Conservation (phyloP, 1,140 invertebrate genomes). For the Hormaphis cornu region DNA sequence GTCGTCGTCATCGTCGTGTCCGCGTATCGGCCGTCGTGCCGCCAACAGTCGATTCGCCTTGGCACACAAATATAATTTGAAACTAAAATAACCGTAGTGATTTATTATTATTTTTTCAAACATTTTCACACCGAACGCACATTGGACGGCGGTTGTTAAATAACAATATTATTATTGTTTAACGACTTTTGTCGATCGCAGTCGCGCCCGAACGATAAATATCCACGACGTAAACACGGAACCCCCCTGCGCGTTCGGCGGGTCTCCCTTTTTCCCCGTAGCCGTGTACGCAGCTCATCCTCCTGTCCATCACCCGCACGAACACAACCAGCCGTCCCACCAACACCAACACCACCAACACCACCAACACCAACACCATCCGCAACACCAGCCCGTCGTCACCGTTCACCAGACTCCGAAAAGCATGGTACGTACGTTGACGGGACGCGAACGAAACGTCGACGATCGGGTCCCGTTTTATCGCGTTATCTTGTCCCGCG, state of each 20-base stretch:
- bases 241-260: conserved; percentile 25
- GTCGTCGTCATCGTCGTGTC: background rate
- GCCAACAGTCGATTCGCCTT: background rate
- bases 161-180: background rate
- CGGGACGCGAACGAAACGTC: no score
- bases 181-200: background rate
- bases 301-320: background rate
- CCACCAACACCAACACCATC: background rate
- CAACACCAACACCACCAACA: background rate
- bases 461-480: no score
- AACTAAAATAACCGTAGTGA: no score
- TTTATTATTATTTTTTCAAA: no score
- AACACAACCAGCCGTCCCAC: background rate
- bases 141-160: no score
- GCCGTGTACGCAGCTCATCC: conserved; percentile 21
- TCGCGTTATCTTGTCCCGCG: no score
- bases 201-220: background rate
- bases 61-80: no score
- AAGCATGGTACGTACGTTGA: conserved; percentile 10
- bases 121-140: no score
- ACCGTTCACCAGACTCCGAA: conserved; percentile 2
- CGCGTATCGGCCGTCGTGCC: background rate
- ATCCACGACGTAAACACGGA: conserved; percentile 24
- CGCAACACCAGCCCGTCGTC: background rate
- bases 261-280: conserved; percentile 29